A percentile compares a stretch with the other conserved stretches of the same genome.
Evolutionary conservation across 2,797 vertebrate genomes (phyloP).

Genomic region (Tamandua tetradactyla): DNA sequence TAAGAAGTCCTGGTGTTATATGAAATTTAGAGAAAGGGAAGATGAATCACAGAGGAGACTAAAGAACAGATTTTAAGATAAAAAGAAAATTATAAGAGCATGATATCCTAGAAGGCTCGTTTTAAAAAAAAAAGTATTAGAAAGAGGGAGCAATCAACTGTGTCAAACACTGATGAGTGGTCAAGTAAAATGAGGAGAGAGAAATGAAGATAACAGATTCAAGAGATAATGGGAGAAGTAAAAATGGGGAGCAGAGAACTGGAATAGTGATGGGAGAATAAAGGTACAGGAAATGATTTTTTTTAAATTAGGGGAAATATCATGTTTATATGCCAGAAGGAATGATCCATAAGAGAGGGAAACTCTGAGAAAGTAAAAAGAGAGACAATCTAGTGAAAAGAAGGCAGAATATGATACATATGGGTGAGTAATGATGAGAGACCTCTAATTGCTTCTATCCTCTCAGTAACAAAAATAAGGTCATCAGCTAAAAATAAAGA

Average conservation of each 20-base stretch:
- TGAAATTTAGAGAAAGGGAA: not conserved
- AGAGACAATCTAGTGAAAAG: not conserved
- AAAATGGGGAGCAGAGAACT: not conserved
- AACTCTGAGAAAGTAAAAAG: not conserved
- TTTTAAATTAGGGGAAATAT: slow-evolving; percentile 32
- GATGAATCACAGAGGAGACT: not conserved
- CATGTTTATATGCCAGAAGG: not conserved
- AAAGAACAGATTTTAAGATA: not conserved
- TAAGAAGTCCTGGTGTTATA: not conserved
- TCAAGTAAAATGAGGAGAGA: not conserved
- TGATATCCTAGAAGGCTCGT: not conserved
- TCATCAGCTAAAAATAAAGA: too few species aligned
- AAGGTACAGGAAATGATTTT: not conserved
- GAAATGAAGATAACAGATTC: not conserved
- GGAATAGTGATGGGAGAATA: not conserved
- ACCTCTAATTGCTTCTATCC: not conserved
- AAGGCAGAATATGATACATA: not conserved
- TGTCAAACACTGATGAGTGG: too few species aligned
- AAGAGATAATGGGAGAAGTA: not conserved
- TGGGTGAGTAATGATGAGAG: not conserved
- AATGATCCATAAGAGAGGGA: slow-evolving; percentile 17
- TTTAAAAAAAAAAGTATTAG: not conserved
- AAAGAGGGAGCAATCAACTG: not conserved
- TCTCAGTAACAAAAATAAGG: slow-evolving; percentile 31
- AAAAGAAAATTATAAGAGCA: not conserved